Evolutionary conservation across 2,113 vertebrate species (phyloP), one percentile per base, ranked within the genome.

Genomic region (Chaetura pelagica): DNA sequence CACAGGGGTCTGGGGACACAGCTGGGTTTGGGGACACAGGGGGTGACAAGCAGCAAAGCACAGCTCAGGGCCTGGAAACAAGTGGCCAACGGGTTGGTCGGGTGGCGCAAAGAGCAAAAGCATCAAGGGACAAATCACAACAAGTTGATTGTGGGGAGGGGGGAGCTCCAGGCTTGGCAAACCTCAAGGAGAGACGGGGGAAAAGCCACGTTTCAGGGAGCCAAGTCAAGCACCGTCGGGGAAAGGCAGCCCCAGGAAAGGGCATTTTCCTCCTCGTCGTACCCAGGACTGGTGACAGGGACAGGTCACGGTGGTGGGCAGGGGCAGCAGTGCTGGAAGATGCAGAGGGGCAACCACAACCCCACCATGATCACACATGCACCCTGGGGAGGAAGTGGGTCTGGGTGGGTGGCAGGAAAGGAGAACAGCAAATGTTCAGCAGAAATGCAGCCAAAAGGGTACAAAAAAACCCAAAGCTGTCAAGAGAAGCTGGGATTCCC

Each of bases 31-130:
- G 3, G 18, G 6, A 10, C 8, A 30, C 7, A 10, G 63, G 7
- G 20, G 14, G 40, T 67, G 69, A 84, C 69, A 93, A 94, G 95
- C 95, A 91, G 93, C 92, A 73, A 96, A 95, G 92, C 96, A 54
- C 23, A 69, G 82, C 93, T 86, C 85, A 24, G 71, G 48, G 17
- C 57, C 24, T 87, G 5, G 0, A 61, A 75, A 94, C 35, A 6
- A 24, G 4, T 15, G 15, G 12, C 35, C 16, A 5, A 54, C 2
- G n/a, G 74, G n/a, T 16, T n/a, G 22, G 6, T 5, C 61, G 23
- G 32, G 61, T 19, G 14, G 79, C 48, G 1, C 5, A 1, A 58
- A 59, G 48, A 76, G 94, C 94, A 66, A 83, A 96, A 95, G 92
- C 91, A 67, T 27, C 87, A 22, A 93, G 89, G 90, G 64, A 90